Evolutionary conservation across 30 jellyfish, hydroid and myxozoan species (phyloP), one percentile per base, ranked within the genome.

Genomic region (Aurelia coerulea): DNA sequence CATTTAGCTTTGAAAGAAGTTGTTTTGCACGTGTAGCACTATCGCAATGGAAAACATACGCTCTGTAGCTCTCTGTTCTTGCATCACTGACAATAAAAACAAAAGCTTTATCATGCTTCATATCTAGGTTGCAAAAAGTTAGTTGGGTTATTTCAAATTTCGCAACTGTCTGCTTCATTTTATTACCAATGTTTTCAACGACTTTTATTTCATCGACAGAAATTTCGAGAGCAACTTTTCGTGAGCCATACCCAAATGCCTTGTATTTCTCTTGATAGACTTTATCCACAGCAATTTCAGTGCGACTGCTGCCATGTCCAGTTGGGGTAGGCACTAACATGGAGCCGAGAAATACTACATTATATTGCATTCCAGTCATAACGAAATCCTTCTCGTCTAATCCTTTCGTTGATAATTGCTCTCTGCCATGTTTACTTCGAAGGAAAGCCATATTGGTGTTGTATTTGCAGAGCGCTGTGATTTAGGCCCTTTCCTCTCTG

Each of bases 21-120:
- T 89, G 90, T 53, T 83, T 66, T 1, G 91, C 97, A 49, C 87
- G 88, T 29, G 86, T 67, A 14, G 80, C 56, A 39, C 86, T 89
- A 15, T 89, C 97, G 53, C 93, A 89, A 80, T 89, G 97, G 52
- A 89, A 89, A 65, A 89, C 93, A 75, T 66, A 89, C 37, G 93
- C 97, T 63, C 93, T 71, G 81, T 62, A 81, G 19, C 76, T 59
- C 39, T 71, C 49, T 17, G 50, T 49, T 42, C 34, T 65, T 29
- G 52, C 84, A 68, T 89, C 97, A 2, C 76, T 62, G 49, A 74
- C 91, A 33, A 89, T 90, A 49, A 89, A 81, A 42, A 81, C 97
- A 74, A 89, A 89, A 16, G 97, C 93, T n/a, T 76, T 73, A 58
- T 89, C 97, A 75, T 89, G 92, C 63, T 89, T 89, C 68, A 52